Evolutionary conservation across 2,113 vertebrate species (phyloP).

Genomic region (Corythoichthys haematopterus): DNA sequence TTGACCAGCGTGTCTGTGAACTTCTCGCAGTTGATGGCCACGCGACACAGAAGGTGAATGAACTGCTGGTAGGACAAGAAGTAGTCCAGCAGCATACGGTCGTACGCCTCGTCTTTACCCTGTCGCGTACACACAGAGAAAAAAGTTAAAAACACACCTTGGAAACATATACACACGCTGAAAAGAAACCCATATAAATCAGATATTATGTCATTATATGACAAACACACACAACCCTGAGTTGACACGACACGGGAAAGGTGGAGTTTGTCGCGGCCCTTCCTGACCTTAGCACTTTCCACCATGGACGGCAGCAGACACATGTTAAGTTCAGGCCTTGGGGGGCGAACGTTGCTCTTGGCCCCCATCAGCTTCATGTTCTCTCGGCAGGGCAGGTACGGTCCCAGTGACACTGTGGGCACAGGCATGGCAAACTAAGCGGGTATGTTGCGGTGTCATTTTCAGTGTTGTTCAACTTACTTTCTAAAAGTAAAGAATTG

Average conservation of each 20-base stretch:
- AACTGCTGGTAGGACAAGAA: slow-evolving; percentile 98
- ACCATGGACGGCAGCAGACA: slow-evolving; percentile 98
- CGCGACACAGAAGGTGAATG: slow-evolving; percentile 95
- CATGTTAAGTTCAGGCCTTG: slow-evolving; percentile 97
- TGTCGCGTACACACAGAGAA: slow-evolving; percentile 42
- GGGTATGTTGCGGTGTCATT: no score
- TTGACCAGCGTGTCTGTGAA: slow-evolving; percentile 98
- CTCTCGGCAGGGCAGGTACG: slow-evolving; percentile 98
- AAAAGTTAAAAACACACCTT: neutral
- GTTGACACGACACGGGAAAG: neutral
- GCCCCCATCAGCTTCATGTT: slow-evolving; percentile 99
- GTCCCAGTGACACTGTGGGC: slow-evolving; percentile 90
- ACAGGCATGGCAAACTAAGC: neutral
- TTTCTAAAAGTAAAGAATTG: no score
- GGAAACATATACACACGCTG: neutral
- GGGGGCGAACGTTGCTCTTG: slow-evolving; percentile 97
- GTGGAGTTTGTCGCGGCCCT: neutral
- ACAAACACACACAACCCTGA: neutral
- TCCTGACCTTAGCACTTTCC: slow-evolving; percentile 90
- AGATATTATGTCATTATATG: no score
- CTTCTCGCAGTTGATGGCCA: slow-evolving; percentile 99
- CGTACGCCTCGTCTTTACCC: slow-evolving; percentile 98
- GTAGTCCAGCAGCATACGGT: slow-evolving; percentile 97
- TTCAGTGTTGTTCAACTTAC: no score
- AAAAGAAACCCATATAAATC: no score